These are phyloP conservation scores for Galaxea fascicularis DNA, from an alignment of 92 coral and sea anemone species.

Conservation along the genomic window DNA sequence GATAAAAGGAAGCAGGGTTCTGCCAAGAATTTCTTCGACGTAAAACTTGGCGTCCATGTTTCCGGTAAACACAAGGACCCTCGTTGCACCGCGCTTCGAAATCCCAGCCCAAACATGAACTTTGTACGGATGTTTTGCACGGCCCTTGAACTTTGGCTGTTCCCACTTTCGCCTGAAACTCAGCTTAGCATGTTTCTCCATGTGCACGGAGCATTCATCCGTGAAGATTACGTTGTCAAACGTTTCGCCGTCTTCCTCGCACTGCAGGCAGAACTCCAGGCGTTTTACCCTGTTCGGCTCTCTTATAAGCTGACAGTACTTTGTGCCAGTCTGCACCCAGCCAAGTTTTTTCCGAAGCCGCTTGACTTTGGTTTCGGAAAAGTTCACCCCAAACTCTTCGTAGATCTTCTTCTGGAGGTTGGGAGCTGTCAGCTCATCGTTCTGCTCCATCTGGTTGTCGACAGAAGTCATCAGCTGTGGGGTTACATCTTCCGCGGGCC, in stretches of 20 bases:
- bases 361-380: slow-evolving; percentile 43
- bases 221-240: slow-evolving; percentile 69
- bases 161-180: slow-evolving; percentile 47
- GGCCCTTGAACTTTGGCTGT: slow-evolving; percentile 61
- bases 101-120: slow-evolving; percentile 69
- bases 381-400: slow-evolving; percentile 12
- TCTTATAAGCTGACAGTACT: slow-evolving; percentile 62
- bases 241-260: slow-evolving; percentile 34
- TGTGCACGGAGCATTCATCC: slow-evolving; percentile 64
- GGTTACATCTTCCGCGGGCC: not conserved
- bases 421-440: slow-evolving; percentile 61
- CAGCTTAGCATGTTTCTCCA: slow-evolving; percentile 48
- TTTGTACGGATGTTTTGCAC: slow-evolving; percentile 66
- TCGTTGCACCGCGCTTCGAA: slow-evolving; percentile 53
- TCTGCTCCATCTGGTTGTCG: slow-evolving; percentile 27
- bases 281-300: slow-evolving; percentile 54
- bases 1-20: slow-evolving; percentile 55
- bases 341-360: slow-evolving; percentile 46
- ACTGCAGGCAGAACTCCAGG: slow-evolving; percentile 55
- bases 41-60: slow-evolving; percentile 40
- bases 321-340: no score
- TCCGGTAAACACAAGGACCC: slow-evolving; percentile 52
- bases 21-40: slow-evolving; percentile 14
- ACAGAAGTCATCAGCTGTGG: slow-evolving; percentile 19
- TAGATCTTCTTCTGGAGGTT: slow-evolving; percentile 11